Evolutionary conservation across 2,888 invertebrate genomes (phyloP), one percentile per base, ranked within the genome.

Genomic region (Luperina testacea): DNA sequence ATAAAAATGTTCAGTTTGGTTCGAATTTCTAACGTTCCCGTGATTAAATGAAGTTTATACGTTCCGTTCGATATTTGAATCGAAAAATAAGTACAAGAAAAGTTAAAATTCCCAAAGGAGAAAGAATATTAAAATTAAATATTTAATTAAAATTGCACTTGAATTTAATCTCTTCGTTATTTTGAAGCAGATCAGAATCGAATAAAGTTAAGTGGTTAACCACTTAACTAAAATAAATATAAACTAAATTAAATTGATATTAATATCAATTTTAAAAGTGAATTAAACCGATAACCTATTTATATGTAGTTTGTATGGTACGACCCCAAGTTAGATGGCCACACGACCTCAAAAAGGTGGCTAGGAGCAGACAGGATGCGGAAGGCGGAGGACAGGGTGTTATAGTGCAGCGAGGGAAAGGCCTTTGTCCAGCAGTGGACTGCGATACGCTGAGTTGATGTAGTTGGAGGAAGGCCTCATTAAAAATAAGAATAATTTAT

Each of bases 1-100:
- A 87, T 79, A 79, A 83, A 84, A 88, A 83, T 82, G 65, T 80
- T 77, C 69, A 59, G 27, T 53, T 67, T 63, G n/a, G 59, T 82
- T 75, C 64, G 68, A 63, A 69, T 79, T 77, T 72, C 48, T 59
- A 70, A 53, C 42, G 71, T 65, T 63, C 9, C 64, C n/a, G 51
- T 71, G 64, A 84, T 77, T 86, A 70, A 84, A 84, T 70, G 32
- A 74, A 80, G 72, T 77, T 81, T 68, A 48, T 59, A 65, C 38
- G 77, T 63, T 13, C 11, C 24, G 20, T 32, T 7, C 38, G 32
- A 71, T 59, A 71, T 45, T 68, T 61, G 53, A 20, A 68, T 57
- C 11, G 11, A 24, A 51, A 27, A 42, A 38, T 65, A 64, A 32
- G 20, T 48, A 13, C 5, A 8, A 74, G 4, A 15, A 9, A 57